Evolutionary conservation across 2,888 invertebrate genomes (phyloP), one percentile per base, ranked within the genome.

Genomic region (Andrena dorsata): DNA sequence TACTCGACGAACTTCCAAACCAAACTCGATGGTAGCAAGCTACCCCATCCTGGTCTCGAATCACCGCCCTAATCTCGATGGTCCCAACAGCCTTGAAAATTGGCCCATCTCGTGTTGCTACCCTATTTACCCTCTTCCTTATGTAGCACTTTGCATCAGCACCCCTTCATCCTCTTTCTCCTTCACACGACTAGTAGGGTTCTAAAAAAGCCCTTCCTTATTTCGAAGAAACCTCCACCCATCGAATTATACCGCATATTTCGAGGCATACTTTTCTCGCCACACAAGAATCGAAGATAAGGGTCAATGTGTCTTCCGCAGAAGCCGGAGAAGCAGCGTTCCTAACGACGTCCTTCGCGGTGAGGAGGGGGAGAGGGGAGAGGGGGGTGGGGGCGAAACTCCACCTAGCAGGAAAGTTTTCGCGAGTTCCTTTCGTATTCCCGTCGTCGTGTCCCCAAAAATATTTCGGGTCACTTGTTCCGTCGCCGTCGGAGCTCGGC

Each of bases 391-490:
- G 53, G 56, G 13, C 0, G 56, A 13, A 10, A 26, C 20, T 56
- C 23, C 56, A 26, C 2, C 51, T 16, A n/a, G 16, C 30, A 32
- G 53, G n/a, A 26, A 69, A 58, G n/a, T 63, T 51, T 56, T 23
- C 16, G 35, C 10, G 20, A 53, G 30, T n/a, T 63, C 16, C 16
- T 61, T 77, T 69, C 58, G 72, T 73, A 74, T 83, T 83, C 77
- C 26, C 23, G 23, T 13, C 51, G 47, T 20, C 30, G 68, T 23
- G 41, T 63, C 26, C 7, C 26, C 49, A 76, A 76, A 70, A 75
- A 72, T 72, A 66, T 83, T 82, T 83, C 82, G 74, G 71, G 71
- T 72, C 77, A 70, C 26, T 76, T 47, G 81, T 66, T 81, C 66
- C 64, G 47, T 30, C 16, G 8, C 23, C 41, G 56, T 23, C 20